Conservation (phyloP, 2,113 vertebrate species). For the Elgaria multicarinata region DNA sequence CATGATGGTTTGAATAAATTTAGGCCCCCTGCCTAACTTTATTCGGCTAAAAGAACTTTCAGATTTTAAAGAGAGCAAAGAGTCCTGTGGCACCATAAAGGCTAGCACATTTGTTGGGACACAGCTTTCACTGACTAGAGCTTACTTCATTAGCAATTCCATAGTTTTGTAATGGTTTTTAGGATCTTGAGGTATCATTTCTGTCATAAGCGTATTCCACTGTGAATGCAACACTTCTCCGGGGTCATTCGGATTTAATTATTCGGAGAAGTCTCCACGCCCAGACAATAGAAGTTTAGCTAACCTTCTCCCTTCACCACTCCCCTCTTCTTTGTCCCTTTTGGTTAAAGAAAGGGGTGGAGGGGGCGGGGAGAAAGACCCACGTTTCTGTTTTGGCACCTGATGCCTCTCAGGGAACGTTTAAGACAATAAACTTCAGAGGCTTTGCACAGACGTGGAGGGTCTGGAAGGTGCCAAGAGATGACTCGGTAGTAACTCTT, state of each 20-base stretch:
- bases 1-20: background rate
- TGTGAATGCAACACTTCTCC: background rate
- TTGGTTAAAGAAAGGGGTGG: constrained; percentile 1
- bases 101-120: background rate
- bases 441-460: background rate
- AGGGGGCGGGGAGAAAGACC: too few relatives aligned
- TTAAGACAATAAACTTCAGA: constrained; percentile 2
- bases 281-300: constrained; percentile 21
- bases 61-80: background rate
- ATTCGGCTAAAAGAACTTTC: background rate
- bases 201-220: background rate
- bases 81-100: too few relatives aligned
- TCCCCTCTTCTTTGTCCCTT: constrained; percentile 22
- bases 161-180: background rate
- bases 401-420: constrained; percentile 19
- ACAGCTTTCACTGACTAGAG: background rate
- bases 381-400: constrained; percentile 36
- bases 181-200: background rate
- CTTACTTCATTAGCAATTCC: background rate
- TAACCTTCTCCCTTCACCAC: background rate
- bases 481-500: background rate
- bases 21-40: too few relatives aligned
- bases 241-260: constrained; percentile 24
- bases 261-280: constrained; percentile 4
- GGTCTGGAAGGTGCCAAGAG: background rate